phyloP scores from a whole-genome alignment of 2,113 vertebrate species.

The Helogale parvula region DNA sequence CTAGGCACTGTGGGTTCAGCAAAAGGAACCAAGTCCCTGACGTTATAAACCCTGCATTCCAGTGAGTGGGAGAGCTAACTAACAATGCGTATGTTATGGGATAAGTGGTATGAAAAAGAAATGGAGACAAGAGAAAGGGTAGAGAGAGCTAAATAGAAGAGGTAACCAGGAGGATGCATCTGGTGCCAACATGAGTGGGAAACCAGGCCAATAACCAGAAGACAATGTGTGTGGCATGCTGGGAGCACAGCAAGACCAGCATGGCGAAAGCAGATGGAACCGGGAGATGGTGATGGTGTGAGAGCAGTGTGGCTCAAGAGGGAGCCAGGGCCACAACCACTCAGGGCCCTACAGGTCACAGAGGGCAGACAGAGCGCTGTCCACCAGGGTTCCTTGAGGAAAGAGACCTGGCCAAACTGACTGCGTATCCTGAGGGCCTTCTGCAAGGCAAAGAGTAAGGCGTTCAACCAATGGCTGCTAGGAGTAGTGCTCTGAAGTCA shows the following conservation, averaged over 20 bases:
- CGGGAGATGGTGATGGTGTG: no score
- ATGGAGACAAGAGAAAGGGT: not conserved
- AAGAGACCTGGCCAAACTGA: not conserved
- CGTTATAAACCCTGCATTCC: not conserved
- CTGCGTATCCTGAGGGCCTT: not conserved
- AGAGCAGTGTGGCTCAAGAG: not conserved
- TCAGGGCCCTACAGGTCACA: not conserved
- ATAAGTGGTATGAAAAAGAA: not conserved
- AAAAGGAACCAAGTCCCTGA: not conserved
- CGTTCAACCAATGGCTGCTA: not conserved
- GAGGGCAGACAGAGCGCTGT: not conserved
- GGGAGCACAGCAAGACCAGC: not conserved
- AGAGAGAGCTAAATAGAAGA: not conserved
- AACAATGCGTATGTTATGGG: not conserved
- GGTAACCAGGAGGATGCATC: not conserved
- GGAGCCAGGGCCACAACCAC: not conserved
- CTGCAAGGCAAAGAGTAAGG: not conserved
- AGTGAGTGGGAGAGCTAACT: not conserved
- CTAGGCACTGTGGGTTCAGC: not conserved
- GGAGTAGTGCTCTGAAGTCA: not conserved
- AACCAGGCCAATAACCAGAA: not conserved
- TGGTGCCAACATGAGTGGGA: not conserved
- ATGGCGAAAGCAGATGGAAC: not conserved
- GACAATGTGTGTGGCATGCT: fast-evolving
- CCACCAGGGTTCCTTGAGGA: not conserved